Evolutionary conservation across 1,140 invertebrate genomes (phyloP).

Genomic region (Andrena cerasifolii): DNA sequence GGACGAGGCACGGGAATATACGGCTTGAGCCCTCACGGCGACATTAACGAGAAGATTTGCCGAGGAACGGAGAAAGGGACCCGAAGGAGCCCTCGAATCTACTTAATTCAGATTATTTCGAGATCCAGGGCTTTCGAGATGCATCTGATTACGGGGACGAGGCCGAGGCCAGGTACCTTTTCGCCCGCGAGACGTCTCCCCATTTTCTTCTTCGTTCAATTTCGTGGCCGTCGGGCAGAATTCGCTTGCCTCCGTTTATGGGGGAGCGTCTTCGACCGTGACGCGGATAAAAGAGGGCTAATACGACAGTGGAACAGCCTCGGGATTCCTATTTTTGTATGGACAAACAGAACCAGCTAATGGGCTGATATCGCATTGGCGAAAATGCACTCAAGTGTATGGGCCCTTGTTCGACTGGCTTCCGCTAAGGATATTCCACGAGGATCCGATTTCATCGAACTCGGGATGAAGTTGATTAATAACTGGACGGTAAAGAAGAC

Average conservation of each 20-base stretch:
- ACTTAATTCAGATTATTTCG: constrained; percentile 44
- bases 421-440: too few relatives aligned
- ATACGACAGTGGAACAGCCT: not conserved
- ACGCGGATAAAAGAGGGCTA: not conserved
- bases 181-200: not conserved
- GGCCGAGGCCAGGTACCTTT: not conserved
- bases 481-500: too few relatives aligned
- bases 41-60: not conserved
- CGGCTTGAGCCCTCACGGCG: not conserved
- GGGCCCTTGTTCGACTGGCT: too few relatives aligned
- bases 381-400: too few relatives aligned
- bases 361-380: too few relatives aligned
- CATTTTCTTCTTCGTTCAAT: constrained; percentile 11
- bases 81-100: constrained; percentile 12
- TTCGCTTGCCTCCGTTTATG: not conserved
- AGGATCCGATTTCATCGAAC: too few relatives aligned
- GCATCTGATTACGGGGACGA: constrained; percentile 37
- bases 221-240: not conserved
- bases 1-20: not conserved
- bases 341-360: too few relatives aligned
- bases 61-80: not conserved
- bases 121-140: constrained; percentile 3
- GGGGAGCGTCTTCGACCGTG: not conserved
- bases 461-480: too few relatives aligned
- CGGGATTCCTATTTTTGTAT: not conserved